A percentile compares a stretch with the other conserved stretches of the same genome.
Evolutionary conservation across 2,113 vertebrate genomes (phyloP).

Genomic region (Craseonycteris thonglongyai): DNA sequence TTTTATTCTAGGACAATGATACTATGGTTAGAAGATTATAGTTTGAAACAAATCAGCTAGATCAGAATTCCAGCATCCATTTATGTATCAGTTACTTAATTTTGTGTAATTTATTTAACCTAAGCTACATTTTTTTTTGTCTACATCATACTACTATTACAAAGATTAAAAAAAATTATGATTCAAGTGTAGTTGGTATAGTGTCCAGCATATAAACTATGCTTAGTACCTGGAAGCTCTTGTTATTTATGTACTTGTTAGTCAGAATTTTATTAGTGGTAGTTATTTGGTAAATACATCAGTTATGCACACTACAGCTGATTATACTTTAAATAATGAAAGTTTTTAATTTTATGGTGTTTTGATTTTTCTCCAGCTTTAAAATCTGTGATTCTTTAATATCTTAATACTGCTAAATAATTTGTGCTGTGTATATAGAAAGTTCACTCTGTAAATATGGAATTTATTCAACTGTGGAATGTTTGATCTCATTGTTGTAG

Average conservation of each 20-base stretch:
- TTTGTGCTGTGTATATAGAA: background rate
- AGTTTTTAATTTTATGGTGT: background rate
- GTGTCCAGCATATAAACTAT: background rate
- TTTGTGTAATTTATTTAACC: background rate
- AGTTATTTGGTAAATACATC: background rate
- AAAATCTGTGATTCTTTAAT: background rate
- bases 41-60: background rate
- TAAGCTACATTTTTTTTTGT: background rate
- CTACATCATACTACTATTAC: background rate
- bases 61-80: background rate
- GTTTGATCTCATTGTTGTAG: background rate
- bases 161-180: background rate
- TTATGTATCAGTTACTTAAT: background rate
- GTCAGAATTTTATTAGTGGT: background rate
- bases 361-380: background rate
- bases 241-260: background rate
- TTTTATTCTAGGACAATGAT: background rate
- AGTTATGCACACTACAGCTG: background rate
- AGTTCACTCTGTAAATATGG: background rate
- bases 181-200: background rate
- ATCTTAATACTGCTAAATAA: background rate
- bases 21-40: background rate
- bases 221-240: background rate
- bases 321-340: background rate
- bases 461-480: background rate